These are phyloP conservation scores for Apis florea DNA, from an alignment of 1,140 invertebrate species.

Conservation along the genomic window DNA sequence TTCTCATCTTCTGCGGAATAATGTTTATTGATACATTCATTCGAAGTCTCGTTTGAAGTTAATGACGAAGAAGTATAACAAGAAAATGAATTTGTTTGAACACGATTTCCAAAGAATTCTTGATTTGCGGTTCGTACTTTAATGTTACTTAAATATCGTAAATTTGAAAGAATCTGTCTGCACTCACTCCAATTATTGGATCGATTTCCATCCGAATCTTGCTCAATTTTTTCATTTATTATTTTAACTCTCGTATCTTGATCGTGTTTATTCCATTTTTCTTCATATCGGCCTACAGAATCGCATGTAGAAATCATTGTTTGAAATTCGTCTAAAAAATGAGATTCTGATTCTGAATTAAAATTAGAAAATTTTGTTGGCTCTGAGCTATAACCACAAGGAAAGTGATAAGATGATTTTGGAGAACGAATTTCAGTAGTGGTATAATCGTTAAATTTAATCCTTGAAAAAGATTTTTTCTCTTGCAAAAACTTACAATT, in stretches of 20 bases:
- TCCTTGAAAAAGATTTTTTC: not conserved
- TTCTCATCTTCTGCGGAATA: not conserved
- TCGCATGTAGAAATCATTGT: not conserved
- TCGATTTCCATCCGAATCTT: not conserved
- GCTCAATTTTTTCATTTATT: conserved; percentile 9
- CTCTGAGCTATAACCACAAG: not conserved
- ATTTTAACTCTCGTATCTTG: not conserved
- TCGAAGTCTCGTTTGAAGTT: not conserved
- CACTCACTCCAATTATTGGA: conserved; percentile 38
- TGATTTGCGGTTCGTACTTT: not conserved
- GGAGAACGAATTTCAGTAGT: not conserved
- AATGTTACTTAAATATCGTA: not conserved
- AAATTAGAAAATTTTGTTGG: not conserved
- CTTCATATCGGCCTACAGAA: no score
- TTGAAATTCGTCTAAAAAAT: not conserved
- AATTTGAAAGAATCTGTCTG: conserved; percentile 6
- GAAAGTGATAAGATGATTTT: not conserved
- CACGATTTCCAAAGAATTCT: not conserved
- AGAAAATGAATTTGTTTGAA: not conserved
- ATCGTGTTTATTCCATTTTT: not conserved
- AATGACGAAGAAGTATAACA: not conserved
- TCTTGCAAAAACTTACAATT: not conserved
- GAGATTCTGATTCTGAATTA: conserved; percentile 2
- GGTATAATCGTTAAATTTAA: no score
- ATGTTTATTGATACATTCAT: not conserved